phyloP scores from a whole-genome alignment of 1,140 invertebrate species.

The Trachelipus rathkii region DNA sequence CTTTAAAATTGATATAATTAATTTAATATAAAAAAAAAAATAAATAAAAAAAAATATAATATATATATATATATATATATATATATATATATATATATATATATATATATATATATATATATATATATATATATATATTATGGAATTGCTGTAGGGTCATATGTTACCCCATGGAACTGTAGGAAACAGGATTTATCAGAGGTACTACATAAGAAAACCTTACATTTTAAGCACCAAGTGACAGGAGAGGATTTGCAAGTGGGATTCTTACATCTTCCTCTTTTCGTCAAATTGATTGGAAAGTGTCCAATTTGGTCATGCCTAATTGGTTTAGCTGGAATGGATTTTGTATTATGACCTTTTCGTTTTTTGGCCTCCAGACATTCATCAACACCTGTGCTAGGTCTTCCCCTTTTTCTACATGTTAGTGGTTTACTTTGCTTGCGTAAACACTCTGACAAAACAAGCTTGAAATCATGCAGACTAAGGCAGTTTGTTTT shows the following conservation, averaged over 20 bases:
- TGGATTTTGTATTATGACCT: conserved; percentile 26
- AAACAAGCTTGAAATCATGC: conserved; percentile 30
- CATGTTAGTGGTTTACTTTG: conserved; percentile 27
- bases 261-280: conserved; percentile 28
- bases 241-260: conserved; percentile 28
- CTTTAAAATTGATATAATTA: too few species aligned
- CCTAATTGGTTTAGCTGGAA: conserved; percentile 23
- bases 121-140: background rate
- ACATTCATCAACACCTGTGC: conserved; percentile 20
- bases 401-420: conserved; percentile 23
- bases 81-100: background rate
- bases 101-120: conserved; percentile 2
- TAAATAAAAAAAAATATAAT: background rate
- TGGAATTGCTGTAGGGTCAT: too few species aligned
- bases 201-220: conserved; percentile 29
- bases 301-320: conserved; percentile 30
- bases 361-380: conserved; percentile 21
- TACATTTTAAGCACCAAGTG: conserved; percentile 26
- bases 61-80: background rate
- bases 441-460: conserved; percentile 24
- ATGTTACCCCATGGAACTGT: conserved; percentile 29
- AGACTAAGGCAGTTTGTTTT: too few species aligned
- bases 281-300: conserved; percentile 25
- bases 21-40: too few species aligned
- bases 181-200: conserved; percentile 26